Evolutionary conservation across 2,888 invertebrate genomes (phyloP), one percentile per base, ranked within the genome.

Genomic region (Hanleya hanleyi): DNA sequence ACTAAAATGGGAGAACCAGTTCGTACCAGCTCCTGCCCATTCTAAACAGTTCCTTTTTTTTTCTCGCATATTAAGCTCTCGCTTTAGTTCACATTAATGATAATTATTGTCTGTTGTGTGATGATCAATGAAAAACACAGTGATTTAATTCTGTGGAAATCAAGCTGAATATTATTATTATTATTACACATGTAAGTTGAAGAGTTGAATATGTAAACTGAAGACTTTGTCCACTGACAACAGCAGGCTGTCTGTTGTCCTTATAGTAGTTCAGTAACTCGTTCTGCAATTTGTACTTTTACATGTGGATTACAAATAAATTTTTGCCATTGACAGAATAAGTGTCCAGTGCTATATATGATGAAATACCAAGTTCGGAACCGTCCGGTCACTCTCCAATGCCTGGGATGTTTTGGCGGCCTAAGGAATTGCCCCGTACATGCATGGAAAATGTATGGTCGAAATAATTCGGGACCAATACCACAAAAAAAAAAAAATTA

Each of bases 231-330:
- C 18, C 32, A 29, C 29, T 15, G 57, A 32, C 57, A 57, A 57
- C 57, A 57, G 57, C 57, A 57, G 57, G 57, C 57, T 57, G 57
- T 57, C 26, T 57, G 57, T 57, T 57, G 57, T 57, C 57, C 26
- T 57, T 29, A 47, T 47, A 47, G 32, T 57, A 57, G 57, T 57
- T 32, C 22, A 57, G 57, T 57, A 57, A 15, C 57, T 57, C 57
- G 57, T 57, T 57, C 57, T 57, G 57, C 57, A 57, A 57, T 57
- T 57, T 57, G 57, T 57, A 57, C 57, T 57, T 57, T 57, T 57
- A 57, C 57, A 57, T 57, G 57, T 57, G 57, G 26, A 57, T 57
- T 57, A 29, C 22, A 57, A 57, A 57, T 22, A 57, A 22, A 57
- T 57, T 57, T 51, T 57, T 57, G 57, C 57, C 57, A 57, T 57